Evolutionary conservation across 2,797 vertebrate species (phyloP).

Genomic region (Cheracebus regulus): DNA sequence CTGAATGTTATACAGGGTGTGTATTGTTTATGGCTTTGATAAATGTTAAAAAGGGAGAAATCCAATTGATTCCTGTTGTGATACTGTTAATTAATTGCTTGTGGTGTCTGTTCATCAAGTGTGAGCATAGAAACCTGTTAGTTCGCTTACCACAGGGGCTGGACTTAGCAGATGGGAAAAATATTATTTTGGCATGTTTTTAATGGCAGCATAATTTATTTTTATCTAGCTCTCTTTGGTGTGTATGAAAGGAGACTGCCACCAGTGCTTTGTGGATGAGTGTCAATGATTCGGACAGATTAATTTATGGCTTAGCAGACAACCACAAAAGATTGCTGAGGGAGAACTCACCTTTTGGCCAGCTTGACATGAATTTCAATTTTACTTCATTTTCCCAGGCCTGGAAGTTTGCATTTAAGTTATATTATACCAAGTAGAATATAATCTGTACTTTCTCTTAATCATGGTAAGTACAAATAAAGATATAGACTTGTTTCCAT

Average conservation of each 20-base stretch:
- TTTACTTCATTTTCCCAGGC: constrained; percentile 53
- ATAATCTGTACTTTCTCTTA: constrained; percentile 53
- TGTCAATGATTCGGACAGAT: constrained; percentile 81
- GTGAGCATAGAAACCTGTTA: constrained; percentile 77
- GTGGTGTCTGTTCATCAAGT: constrained; percentile 58
- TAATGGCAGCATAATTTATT: constrained; percentile 83
- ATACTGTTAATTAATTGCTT: constrained; percentile 81
- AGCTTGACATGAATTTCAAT: constrained; percentile 29
- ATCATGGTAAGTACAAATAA: constrained; percentile 34
- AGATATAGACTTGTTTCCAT: background rate
- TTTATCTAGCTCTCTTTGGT: constrained; percentile 83
- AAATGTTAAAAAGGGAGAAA: constrained; percentile 71
- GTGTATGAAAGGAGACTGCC: constrained; percentile 79
- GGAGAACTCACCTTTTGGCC: background rate
- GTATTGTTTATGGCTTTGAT: constrained; percentile 66
- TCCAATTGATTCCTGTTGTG: constrained; percentile 47
- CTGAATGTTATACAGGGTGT: constrained; percentile 47
- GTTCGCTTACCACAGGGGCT: constrained; percentile 80
- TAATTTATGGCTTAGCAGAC: constrained; percentile 65
- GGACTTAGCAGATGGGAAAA: constrained; percentile 85
- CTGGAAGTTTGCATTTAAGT: constrained; percentile 19
- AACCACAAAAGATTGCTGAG: constrained; percentile 50
- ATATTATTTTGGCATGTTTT: constrained; percentile 84
- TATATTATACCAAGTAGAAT: background rate
- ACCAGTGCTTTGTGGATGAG: constrained; percentile 87